These are phyloP conservation scores for Prinia subflava DNA, from an alignment of 2,113 vertebrate genomes.

Conservation along the genomic window DNA sequence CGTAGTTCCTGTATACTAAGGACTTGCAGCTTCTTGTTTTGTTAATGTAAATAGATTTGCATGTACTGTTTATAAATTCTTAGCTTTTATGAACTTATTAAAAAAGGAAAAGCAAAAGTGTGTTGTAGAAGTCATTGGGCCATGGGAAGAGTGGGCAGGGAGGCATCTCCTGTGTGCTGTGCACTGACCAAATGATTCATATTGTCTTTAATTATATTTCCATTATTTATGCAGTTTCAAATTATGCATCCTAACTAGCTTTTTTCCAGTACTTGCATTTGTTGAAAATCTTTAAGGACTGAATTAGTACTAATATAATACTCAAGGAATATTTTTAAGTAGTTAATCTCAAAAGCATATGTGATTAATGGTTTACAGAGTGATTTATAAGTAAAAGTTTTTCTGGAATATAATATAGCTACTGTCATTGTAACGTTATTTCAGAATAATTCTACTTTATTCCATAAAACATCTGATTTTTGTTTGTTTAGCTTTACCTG, in stretches of 20 bases:
- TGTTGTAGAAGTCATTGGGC: neutral
- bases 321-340: neutral
- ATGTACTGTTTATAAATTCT: slow-evolving; percentile 27
- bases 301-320: neutral
- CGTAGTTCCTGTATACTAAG: neutral
- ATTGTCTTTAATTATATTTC: neutral
- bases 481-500: neutral
- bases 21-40: neutral
- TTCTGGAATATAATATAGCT: neutral
- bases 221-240: neutral
- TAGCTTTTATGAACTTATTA: slow-evolving; percentile 29
- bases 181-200: neutral
- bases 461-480: neutral
- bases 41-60: neutral
- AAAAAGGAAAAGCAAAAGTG: slow-evolving; percentile 10
- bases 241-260: neutral
- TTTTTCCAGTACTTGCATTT: neutral
- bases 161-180: neutral
- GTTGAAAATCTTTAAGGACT: neutral
- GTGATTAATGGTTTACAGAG: neutral
- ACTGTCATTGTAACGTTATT: neutral
- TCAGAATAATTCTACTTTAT: neutral
- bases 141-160: neutral
- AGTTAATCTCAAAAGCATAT: neutral
- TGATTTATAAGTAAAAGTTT: neutral